A percentile compares a stretch with the other conserved stretches of the same genome.
Evolutionary conservation across 2,888 invertebrate species (phyloP).

Genomic region (Pinctada fucata): DNA sequence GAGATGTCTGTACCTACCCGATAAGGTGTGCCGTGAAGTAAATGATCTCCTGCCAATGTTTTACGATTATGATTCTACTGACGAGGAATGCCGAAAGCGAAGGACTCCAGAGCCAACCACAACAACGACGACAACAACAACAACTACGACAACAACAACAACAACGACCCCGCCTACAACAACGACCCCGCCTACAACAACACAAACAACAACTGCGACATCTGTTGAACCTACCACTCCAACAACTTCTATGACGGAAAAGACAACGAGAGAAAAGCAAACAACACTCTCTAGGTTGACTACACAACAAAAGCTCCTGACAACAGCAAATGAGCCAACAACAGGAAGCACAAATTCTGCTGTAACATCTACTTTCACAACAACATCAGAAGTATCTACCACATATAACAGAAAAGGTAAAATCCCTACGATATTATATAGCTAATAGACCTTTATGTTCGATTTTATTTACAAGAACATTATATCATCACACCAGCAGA

Average conservation of each 20-base stretch:
- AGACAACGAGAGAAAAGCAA: neutral
- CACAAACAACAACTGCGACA: neutral
- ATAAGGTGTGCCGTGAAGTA: constrained; percentile 13
- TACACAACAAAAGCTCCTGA: neutral
- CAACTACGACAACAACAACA: neutral
- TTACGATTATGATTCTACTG: constrained; percentile 1
- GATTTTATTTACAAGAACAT: too few species aligned
- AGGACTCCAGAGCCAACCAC: neutral
- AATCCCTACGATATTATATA: too few species aligned
- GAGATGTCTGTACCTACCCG: constrained; percentile 10
- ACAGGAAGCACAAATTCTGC: neutral
- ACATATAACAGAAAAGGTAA: too few species aligned
- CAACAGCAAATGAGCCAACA: neutral
- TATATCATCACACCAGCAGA: too few species aligned
- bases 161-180: neutral
- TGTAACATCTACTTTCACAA: neutral
- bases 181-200: neutral
- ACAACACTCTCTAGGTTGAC: neutral
- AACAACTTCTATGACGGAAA: neutral
- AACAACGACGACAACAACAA: neutral
- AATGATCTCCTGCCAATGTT: neutral
- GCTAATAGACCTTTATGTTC: too few species aligned
- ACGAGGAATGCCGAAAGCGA: neutral
- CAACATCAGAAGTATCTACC: neutral
- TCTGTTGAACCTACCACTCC: neutral